phyloP scores from a whole-genome alignment of 2,113 vertebrate species.

The Stegastes partitus region DNA sequence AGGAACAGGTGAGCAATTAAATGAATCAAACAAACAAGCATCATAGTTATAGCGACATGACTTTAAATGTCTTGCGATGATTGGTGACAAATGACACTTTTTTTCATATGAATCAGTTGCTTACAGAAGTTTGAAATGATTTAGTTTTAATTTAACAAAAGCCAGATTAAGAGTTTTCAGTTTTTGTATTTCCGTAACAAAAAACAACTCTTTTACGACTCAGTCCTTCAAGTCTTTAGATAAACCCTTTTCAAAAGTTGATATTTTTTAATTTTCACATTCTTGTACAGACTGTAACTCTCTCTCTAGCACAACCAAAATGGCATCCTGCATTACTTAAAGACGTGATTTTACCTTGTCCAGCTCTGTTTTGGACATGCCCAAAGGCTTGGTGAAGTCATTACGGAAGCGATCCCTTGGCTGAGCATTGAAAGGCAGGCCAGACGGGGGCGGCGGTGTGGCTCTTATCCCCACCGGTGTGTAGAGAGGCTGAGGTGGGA shows the following conservation, averaged over 20 bases:
- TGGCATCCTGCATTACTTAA: not conserved
- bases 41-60: not conserved
- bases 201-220: no score
- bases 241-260: not conserved
- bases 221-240: no score
- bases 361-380: slow-evolving; percentile 81
- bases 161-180: not conserved
- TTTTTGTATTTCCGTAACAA: not conserved
- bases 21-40: slow-evolving; percentile 15
- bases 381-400: slow-evolving; percentile 85
- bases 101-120: not conserved
- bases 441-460: slow-evolving; percentile 85
- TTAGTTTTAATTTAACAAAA: not conserved
- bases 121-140: not conserved
- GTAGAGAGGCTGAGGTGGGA: slow-evolving; percentile 87
- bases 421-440: slow-evolving; percentile 88
- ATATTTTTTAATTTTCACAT: slow-evolving; percentile 1
- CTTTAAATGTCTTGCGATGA: not conserved
- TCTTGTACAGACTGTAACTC: not conserved
- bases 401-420: slow-evolving; percentile 86
- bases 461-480: slow-evolving; percentile 84
- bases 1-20: slow-evolving; percentile 1
- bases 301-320: no score
- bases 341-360: slow-evolving; percentile 82
- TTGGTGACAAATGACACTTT: not conserved